A percentile compares a stretch with the other conserved stretches of the same genome.
Conservation (phyloP, 37 sponge, comb jelly and placozoan species). For the Trichoplax adhaerens region DNA sequence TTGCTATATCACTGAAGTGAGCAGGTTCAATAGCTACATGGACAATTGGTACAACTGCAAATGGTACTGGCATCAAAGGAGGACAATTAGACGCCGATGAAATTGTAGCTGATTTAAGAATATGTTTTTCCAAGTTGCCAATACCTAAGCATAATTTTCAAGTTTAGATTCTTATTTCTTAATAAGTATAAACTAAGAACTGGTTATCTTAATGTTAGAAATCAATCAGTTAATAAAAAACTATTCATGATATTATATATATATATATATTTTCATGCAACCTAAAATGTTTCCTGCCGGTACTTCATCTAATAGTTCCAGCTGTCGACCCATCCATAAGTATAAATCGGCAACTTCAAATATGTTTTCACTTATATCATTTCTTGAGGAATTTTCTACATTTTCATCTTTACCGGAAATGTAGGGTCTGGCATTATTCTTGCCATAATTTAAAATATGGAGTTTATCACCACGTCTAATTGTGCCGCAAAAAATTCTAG, state of each 20-base stretch:
- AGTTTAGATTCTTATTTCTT: too few relatives aligned
- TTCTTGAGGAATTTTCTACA: background rate
- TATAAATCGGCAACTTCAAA: constrained; percentile 40
- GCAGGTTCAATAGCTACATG: constrained; percentile 82
- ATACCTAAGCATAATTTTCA: constrained; percentile 31
- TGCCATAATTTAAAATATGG: constrained; percentile 65
- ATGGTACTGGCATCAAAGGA: constrained; percentile 59
- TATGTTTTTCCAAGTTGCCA: constrained; percentile 54
- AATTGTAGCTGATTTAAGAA: constrained; percentile 72
- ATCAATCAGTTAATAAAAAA: too few relatives aligned
- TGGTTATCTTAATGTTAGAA: too few relatives aligned
- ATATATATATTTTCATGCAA: background rate
- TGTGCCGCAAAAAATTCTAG: constrained; percentile 69
- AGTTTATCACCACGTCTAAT: constrained; percentile 36
- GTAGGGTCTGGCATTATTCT: constrained; percentile 16
- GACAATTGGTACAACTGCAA: constrained; percentile 61
- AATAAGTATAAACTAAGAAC: too few relatives aligned
- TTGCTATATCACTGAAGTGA: constrained; percentile 43
- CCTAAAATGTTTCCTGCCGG: constrained; percentile 32
- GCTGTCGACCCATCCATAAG: constrained; percentile 74
- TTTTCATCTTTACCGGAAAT: constrained; percentile 11
- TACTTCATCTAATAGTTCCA: constrained; percentile 45
- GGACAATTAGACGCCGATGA: constrained; percentile 62
- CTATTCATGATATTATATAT: too few relatives aligned
- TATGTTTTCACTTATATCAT: constrained; percentile 1